Evolutionary conservation across 2,888 invertebrate genomes (phyloP), one percentile per base, ranked within the genome.

Genomic region (Bombylius major): DNA sequence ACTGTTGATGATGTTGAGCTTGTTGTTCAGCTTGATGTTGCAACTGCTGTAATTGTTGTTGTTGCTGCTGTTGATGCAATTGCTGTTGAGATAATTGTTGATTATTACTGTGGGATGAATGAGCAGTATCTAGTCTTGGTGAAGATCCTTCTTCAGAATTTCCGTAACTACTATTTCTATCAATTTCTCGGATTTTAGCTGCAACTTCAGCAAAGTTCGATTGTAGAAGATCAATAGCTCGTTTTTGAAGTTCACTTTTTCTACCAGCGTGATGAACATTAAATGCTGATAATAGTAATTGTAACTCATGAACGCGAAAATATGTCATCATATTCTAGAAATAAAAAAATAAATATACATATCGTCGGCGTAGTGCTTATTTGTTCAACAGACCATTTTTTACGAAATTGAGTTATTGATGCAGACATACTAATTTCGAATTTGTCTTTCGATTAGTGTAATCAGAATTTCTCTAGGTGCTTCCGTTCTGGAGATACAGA

Each of bases 271-370:
- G 86, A 68, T 86, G 87, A 71, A 84, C 80, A 63, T 87, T 87
- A 65, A 87, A 85, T 75, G 82, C 87, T 67, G 85, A 85, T 69
- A 90, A 78, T 69, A 91, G 77, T 76, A 84, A 84, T 77, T 89
- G 89, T 70, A 91, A 82, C 75, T 89, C 90, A 71, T 86, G 85
- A 65, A 89, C 89, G 67, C 90, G 83, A 77, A 90, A 89, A 65
- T 69, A 68, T 64, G 67, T 67, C 66, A 73, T 63, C 70, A 70
- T 73, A 63, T 70, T 70, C 69, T 73, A 68, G 65, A 69, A 72
- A 66, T 64, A 53, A 33, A 32, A 57, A 14, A 56, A 54, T 23
- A 23, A 23, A 23, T 23, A 23, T 23, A n/a, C n/a, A n/a, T n/a
- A n/a, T n/a, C n/a, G n/a, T n/a, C n/a, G n/a, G n/a, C n/a, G n/a